Percentiles rank a stretch among this genome's conserved stretches.
These are phyloP conservation scores for Callipepla squamata DNA, from an alignment of 2,113 vertebrate genomes.

Conservation along the genomic window DNA sequence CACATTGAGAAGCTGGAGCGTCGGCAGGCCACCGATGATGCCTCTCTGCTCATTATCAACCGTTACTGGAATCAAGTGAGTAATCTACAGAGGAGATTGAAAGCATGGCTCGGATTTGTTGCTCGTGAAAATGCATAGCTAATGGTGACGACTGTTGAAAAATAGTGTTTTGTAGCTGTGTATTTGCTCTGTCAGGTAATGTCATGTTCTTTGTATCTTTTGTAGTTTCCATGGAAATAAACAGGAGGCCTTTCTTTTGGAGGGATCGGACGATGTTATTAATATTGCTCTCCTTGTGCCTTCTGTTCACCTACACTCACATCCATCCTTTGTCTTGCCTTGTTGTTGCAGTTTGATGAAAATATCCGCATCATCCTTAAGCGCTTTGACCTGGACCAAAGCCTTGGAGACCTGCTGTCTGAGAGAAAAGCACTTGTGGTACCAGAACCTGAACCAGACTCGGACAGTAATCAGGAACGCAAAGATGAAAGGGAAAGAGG, in stretches of 20 bases:
- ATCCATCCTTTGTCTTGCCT: background rate
- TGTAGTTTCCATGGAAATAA: background rate
- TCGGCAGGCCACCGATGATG: slow-evolving; percentile 94
- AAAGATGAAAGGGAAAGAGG: slow-evolving; percentile 83
- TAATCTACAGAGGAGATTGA: too few relatives aligned
- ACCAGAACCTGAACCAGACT: slow-evolving; percentile 91
- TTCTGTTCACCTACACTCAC: background rate
- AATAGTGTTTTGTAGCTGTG: background rate
- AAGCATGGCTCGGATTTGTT: background rate
- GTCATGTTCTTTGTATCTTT: background rate
- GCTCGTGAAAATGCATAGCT: background rate
- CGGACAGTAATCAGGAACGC: slow-evolving; percentile 94
- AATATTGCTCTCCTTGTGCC: background rate
- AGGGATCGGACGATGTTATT: background rate
- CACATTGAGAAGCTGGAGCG: slow-evolving; percentile 93
- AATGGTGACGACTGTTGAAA: background rate
- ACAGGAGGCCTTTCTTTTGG: background rate
- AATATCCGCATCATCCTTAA: slow-evolving; percentile 89
- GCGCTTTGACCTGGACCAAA: slow-evolving; percentile 85
- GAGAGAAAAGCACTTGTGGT: slow-evolving; percentile 82
- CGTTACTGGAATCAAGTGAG: slow-evolving; percentile 96
- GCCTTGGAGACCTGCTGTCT: slow-evolving; percentile 85
- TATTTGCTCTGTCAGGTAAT: background rate
- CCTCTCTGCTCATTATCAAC: slow-evolving; percentile 94
- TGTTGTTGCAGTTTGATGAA: slow-evolving; percentile 87